A percentile compares a stretch with the other conserved stretches of the same genome.
Conservation (phyloP, 2,113 vertebrate species). For the Pleuronectes platessa region DNA sequence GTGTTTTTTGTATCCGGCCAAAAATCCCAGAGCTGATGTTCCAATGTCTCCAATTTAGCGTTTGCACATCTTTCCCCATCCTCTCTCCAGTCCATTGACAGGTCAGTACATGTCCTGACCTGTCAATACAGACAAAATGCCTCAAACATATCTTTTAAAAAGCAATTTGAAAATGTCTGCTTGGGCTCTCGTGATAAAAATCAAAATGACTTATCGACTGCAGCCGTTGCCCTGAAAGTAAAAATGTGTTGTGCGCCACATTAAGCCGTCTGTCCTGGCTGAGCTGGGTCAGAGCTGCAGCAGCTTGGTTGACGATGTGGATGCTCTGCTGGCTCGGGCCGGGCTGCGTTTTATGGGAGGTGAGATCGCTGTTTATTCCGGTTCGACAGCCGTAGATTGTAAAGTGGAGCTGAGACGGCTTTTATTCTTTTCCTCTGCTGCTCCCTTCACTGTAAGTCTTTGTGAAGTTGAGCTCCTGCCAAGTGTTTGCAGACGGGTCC, state of each 20-base stretch:
- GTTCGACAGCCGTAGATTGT: conserved; percentile 36
- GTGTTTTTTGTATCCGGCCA: too few relatives aligned
- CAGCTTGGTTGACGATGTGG: conserved; percentile 26
- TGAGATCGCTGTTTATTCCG: conserved; percentile 44
- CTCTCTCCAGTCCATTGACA: too few relatives aligned
- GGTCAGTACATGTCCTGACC: too few relatives aligned
- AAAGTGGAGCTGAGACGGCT: conserved; percentile 11
- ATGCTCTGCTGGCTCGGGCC: background rate
- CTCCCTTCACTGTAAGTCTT: conserved; percentile 7
- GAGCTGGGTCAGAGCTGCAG: conserved; percentile 14
- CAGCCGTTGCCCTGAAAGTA: background rate
- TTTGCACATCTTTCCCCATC: too few relatives aligned
- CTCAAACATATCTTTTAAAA: too few relatives aligned
- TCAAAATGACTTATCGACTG: background rate
- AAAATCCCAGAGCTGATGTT: too few relatives aligned
- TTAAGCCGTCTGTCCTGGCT: conserved; percentile 3
- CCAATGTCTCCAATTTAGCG: too few relatives aligned
- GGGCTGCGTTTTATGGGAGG: conserved; percentile 45
- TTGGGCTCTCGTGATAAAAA: background rate
- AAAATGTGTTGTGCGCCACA: conserved; percentile 18
- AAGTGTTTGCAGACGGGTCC: conserved; percentile 24
- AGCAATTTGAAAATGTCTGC: background rate
- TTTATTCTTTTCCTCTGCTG: background rate
- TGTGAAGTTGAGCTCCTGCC: conserved; percentile 39
- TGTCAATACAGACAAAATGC: too few relatives aligned